A percentile compares a stretch with the other conserved stretches of the same genome.
These are phyloP conservation scores for Drosophila limbata DNA, from an alignment of 2,888 invertebrate genomes.

Conservation along the genomic window DNA sequence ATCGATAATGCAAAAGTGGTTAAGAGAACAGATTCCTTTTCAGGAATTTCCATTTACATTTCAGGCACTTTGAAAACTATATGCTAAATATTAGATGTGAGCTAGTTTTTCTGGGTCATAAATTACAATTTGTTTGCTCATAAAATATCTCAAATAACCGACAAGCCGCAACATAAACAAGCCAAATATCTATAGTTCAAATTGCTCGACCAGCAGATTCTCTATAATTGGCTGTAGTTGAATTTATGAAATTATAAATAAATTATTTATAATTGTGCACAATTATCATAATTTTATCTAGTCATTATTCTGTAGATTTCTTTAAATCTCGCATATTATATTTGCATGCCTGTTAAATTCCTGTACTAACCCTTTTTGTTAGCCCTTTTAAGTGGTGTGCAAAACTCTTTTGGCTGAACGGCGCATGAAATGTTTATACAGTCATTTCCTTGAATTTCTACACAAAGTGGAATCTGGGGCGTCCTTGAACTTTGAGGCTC, in stretches of 20 bases:
- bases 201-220: background rate
- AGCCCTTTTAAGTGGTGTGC: background rate
- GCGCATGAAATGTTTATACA: slow-evolving; percentile 11
- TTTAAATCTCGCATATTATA: background rate
- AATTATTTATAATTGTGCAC: no score
- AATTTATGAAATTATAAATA: no score
- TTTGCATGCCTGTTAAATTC: background rate
- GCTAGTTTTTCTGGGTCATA: slow-evolving; percentile 1
- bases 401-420: background rate
- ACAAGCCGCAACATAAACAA: slow-evolving; percentile 4
- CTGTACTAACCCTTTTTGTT: background rate
- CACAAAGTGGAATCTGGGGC: slow-evolving; percentile 27
- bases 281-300: no score
- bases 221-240: background rate
- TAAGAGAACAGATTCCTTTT: slow-evolving; percentile 1
- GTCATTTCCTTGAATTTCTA: slow-evolving; percentile 29
- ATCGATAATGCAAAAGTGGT: slow-evolving; percentile 42
- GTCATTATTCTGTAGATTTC: no score
- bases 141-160: slow-evolving; percentile 8
- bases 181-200: background rate
- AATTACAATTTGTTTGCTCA: slow-evolving; percentile 10
- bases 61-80: background rate
- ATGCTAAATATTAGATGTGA: background rate
- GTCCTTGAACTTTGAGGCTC: slow-evolving; percentile 49
- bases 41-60: slow-evolving; percentile 16